Conservation (phyloP, 2,113 vertebrate species). For the Dunckerocampus dactyliophorus region DNA sequence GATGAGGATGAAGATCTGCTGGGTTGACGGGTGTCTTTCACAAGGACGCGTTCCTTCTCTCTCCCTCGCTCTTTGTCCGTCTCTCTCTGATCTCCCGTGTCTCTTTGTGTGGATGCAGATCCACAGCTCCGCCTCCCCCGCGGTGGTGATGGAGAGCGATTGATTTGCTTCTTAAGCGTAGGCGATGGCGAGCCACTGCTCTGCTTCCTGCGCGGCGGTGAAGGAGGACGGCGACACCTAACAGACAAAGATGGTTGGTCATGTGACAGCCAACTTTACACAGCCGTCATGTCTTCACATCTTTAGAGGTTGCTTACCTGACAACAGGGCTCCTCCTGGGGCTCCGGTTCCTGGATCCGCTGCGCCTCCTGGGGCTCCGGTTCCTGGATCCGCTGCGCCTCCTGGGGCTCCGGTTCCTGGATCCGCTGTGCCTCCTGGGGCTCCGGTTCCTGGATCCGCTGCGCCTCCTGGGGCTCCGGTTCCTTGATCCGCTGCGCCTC, state of each 20-base stretch:
- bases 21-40: conserved; percentile 17
- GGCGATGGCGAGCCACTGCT: conserved; percentile 60
- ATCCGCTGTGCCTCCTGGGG: too few relatives aligned
- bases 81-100: conserved; percentile 29
- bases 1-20: conserved; percentile 15
- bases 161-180: conserved; percentile 46
- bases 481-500: too few relatives aligned
- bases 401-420: too few relatives aligned
- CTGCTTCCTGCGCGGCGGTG: conserved; percentile 41
- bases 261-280: neutral
- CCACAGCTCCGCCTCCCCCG: conserved; percentile 32
- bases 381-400: too few relatives aligned
- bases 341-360: too few relatives aligned
- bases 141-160: conserved; percentile 48
- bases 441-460: too few relatives aligned
- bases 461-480: too few relatives aligned
- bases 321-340: too few relatives aligned
- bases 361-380: too few relatives aligned
- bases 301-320: too few relatives aligned
- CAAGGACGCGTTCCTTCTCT: conserved; percentile 12
- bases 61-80: conserved; percentile 4
- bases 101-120: conserved; percentile 22
- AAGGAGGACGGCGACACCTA: conserved; percentile 31
- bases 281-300: too few relatives aligned
- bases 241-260: neutral